A percentile compares a stretch with the other conserved stretches of the same genome.
These are phyloP conservation scores for Todus mexicanus DNA, from an alignment of 2,797 vertebrate species.

Conservation along the genomic window DNA sequence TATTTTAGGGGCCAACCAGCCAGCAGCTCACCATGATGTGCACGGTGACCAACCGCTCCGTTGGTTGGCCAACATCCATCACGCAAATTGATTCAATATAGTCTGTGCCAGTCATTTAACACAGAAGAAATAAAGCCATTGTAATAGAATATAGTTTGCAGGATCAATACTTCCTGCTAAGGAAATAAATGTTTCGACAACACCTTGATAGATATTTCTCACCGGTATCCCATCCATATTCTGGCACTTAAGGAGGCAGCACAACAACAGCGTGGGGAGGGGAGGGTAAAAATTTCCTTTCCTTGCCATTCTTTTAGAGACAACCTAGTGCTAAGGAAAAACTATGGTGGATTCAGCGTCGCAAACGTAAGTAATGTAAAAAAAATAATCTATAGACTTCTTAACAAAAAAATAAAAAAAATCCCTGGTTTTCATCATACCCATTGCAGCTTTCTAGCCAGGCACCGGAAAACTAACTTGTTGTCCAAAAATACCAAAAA, in stretches of 20 bases:
- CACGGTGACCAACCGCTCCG: not conserved
- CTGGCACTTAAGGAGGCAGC: not conserved
- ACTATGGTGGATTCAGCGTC: not conserved
- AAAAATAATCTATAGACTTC: not conserved
- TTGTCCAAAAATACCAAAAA: not conserved
- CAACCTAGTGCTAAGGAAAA: not conserved
- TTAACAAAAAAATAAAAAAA: not conserved
- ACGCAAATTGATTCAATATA: constrained; percentile 44
- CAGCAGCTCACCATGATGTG: not conserved
- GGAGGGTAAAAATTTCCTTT: not conserved
- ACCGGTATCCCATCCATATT: not conserved
- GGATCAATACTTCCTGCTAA: constrained; percentile 43
- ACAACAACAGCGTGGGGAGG: not conserved
- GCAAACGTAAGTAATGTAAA: not conserved
- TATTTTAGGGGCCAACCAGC: not conserved
- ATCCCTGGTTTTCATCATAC: not conserved
- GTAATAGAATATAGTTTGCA: constrained; percentile 15
- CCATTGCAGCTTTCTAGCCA: not conserved
- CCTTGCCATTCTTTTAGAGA: not conserved
- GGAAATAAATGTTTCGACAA: constrained; percentile 34
- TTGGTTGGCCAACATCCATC: not conserved
- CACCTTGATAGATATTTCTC: constrained; percentile 29
- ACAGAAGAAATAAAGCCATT: constrained; percentile 15
- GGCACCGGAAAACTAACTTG: not conserved
- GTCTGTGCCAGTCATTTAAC: constrained; percentile 1